Evolutionary conservation across 2,113 vertebrate genomes (phyloP), one percentile per base, ranked within the genome.

Genomic region (Lates calcarifer): DNA sequence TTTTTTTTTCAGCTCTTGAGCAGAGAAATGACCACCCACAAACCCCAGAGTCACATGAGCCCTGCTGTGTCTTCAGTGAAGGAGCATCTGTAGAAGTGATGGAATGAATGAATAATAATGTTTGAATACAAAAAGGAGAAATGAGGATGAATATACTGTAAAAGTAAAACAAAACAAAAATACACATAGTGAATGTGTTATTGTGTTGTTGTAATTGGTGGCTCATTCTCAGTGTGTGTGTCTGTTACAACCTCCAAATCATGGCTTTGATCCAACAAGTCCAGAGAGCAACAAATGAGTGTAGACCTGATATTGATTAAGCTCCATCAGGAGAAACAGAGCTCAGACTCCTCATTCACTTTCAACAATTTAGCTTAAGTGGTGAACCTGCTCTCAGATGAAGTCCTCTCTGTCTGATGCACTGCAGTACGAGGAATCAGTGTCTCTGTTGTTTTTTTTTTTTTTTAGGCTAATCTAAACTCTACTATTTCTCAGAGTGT

Each of bases 261-360:
- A 24, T 76, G 64, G 51, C 57, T 49, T 56, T 65, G 2, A 65
- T 57, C 58, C 31, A 49, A 43, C 20, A 53, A 33, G 20, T 31
- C 60, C 41, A 31, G 56, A 26, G 70, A 67, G 33, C 53, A 29
- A 10, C 53, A 58, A n/a, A 24, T 60, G 14, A 74, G n/a, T 47
- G 22, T 5, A 33, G 49, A 58, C 43, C 62, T 67, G 67, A 81
- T 64, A 55, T 26, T 45, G 68, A 79, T 47, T 37, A 29, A 47
- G 51, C 17, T 65, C 39, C 29, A 60, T 17, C 63, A 57, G 37
- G 51, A 76, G 28, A 77, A 35, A 43, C 15, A 29, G n/a, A 49
- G 20, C 37, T 55, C 33, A 41, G 24, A 26, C 49, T 67, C 29
- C 15, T 66, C 9, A 20, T 45, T 33, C 29, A 57, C 29, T 20